These are phyloP conservation scores for Oithona nana DNA, from an alignment of 2,888 invertebrate genomes.

Conservation along the genomic window DNA sequence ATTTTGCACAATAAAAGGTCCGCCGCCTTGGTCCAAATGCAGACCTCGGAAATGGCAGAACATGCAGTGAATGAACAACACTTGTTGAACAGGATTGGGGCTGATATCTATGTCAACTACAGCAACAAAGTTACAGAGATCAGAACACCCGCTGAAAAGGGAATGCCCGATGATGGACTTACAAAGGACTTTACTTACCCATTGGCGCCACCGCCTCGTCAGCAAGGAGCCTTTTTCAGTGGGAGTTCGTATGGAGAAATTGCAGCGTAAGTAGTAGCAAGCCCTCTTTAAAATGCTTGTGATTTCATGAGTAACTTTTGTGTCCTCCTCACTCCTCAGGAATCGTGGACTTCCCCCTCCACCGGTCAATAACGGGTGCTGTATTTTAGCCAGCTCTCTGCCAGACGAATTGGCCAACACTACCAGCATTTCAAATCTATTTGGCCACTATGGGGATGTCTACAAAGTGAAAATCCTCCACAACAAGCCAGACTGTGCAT, in stretches of 20 bases:
- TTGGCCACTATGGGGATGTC: not conserved
- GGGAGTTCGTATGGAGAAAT: too few relatives aligned
- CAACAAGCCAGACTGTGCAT: not conserved
- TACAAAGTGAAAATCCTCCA: not conserved
- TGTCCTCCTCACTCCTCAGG: too few relatives aligned
- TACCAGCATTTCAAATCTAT: not conserved
- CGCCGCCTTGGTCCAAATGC: not conserved
- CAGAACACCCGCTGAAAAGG: not conserved
- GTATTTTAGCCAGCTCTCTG: not conserved
- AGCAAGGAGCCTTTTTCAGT: not conserved
- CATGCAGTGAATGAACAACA: not conserved
- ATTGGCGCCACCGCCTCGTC: not conserved
- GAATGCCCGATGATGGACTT: not conserved
- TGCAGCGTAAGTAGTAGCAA: too few relatives aligned
- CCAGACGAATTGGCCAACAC: not conserved
- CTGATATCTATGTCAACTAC: not conserved
- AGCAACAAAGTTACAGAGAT: not conserved
- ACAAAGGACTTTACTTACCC: slow-evolving; percentile 1
- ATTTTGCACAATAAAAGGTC: not conserved
- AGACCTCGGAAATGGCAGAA: not conserved
- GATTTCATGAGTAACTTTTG: too few relatives aligned
- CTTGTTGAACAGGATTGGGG: not conserved
- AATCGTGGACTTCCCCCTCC: too few relatives aligned
- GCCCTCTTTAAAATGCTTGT: too few relatives aligned
- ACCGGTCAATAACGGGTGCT: not conserved